Conservation (phyloP, 2,888 invertebrate species). For the Drosophila fungiperda region DNA sequence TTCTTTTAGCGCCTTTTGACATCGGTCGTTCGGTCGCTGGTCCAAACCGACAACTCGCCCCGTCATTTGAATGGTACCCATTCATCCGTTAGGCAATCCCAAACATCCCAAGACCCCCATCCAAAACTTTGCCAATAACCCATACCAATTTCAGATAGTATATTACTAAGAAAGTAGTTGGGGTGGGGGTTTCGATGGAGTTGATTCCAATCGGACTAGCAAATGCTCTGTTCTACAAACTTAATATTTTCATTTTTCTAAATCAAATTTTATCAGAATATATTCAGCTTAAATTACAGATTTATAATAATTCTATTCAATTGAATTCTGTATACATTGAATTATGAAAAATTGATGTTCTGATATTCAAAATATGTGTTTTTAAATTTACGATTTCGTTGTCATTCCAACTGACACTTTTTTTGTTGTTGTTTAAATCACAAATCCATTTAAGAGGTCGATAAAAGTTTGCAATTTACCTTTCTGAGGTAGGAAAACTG, state of each 20-base stretch:
- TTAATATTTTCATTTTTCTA: not conserved
- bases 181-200: not conserved
- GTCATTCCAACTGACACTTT: constrained; percentile 5
- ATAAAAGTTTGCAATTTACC: constrained; percentile 11
- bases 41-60: constrained; percentile 33
- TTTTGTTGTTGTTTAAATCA: constrained; percentile 13
- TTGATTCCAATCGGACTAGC: constrained; percentile 7
- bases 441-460: constrained; percentile 14
- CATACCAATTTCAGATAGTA: constrained; percentile 31
- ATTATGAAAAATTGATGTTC: not conserved
- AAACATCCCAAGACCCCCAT: constrained; percentile 1
- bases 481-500: constrained; percentile 11
- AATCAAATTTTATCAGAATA: not conserved
- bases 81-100: constrained; percentile 44
- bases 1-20: constrained; percentile 67
- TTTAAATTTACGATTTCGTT: not conserved
- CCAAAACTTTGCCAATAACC: constrained; percentile 35
- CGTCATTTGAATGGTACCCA: constrained; percentile 52
- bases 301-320: not conserved
- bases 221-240: constrained; percentile 18
- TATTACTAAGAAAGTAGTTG: constrained; percentile 16
- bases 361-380: not conserved
- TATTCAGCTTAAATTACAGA: too few relatives aligned
- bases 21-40: constrained; percentile 56
- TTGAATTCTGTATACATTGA: not conserved